Evolutionary conservation across 2,888 invertebrate species (phyloP).

Genomic region (Oscheius onirici): DNA sequence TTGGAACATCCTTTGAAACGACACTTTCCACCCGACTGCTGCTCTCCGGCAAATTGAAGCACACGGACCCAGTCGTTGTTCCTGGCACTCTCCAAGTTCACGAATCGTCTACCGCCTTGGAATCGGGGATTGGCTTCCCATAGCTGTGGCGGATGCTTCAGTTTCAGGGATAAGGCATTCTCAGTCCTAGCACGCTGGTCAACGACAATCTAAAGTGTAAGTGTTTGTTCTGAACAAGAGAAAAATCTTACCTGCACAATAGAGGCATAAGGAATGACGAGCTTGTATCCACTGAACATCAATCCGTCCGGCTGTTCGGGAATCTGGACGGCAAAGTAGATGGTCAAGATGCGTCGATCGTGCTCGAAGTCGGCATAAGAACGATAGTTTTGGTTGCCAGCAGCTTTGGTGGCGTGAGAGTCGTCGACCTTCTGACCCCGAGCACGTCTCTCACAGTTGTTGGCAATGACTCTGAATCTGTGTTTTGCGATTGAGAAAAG

Average conservation of each 20-base stretch:
- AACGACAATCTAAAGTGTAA: slow-evolving; percentile 36
- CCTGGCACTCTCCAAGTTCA: slow-evolving; percentile 39
- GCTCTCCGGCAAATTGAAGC: slow-evolving; percentile 43
- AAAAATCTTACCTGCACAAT: slow-evolving; percentile 18
- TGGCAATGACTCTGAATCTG: neutral
- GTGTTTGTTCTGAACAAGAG: neutral
- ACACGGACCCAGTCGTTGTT: slow-evolving; percentile 34
- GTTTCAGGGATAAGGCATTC: slow-evolving; percentile 40
- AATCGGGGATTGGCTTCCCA: slow-evolving; percentile 52
- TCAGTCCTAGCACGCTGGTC: slow-evolving; percentile 37
- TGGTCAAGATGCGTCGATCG: slow-evolving; percentile 42
- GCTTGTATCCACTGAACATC: slow-evolving; percentile 46
- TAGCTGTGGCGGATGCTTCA: slow-evolving; percentile 53
- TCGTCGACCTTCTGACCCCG: neutral
- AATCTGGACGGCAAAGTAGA: slow-evolving; percentile 51
- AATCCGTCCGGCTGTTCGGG: slow-evolving; percentile 37
- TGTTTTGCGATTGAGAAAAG: neutral
- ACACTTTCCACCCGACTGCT: neutral
- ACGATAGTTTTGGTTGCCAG: slow-evolving; percentile 35
- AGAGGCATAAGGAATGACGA: slow-evolving; percentile 41
- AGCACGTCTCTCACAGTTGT: neutral
- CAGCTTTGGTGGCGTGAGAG: neutral
- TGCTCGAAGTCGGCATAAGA: slow-evolving; percentile 56
- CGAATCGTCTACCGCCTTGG: slow-evolving; percentile 34
- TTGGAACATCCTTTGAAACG: slow-evolving; percentile 44